These are phyloP conservation scores for Chaetogeoica ovagalla DNA, from an alignment of 2,888 invertebrate genomes.

Conservation along the genomic window DNA sequence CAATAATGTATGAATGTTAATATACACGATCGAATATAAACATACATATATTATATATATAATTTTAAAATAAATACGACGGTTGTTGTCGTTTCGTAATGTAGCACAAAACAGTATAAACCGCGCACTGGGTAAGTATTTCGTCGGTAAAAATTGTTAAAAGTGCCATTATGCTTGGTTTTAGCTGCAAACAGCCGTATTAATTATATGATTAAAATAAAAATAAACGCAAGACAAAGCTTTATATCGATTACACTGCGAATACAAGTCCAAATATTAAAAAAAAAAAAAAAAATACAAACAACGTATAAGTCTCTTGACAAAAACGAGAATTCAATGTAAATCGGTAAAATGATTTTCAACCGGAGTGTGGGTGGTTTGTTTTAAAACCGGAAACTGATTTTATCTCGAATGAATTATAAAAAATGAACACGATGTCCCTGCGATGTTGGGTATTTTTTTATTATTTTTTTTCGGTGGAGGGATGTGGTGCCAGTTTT, in stretches of 20 bases:
- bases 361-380: too few relatives aligned
- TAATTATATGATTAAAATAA: background rate
- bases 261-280: too few relatives aligned
- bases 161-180: background rate
- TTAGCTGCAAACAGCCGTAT: background rate
- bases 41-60: background rate
- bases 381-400: background rate
- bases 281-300: background rate
- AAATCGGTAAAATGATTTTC: background rate
- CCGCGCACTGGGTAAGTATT: too few relatives aligned
- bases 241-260: background rate
- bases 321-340: background rate
- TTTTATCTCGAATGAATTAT: too few relatives aligned
- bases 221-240: background rate
- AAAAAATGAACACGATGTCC: too few relatives aligned
- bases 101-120: background rate
- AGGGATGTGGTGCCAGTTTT: too few relatives aligned
- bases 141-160: too few relatives aligned
- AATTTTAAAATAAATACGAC: background rate
- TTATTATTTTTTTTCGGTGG: too few relatives aligned
- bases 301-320: background rate
- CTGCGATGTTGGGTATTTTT: too few relatives aligned
- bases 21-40: too few relatives aligned
- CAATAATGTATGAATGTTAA: too few relatives aligned
- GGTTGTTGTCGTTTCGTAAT: background rate